These are phyloP conservation scores for Forbesichthys agassizii DNA, from an alignment of 2,113 vertebrate genomes.

Conservation along the genomic window DNA sequence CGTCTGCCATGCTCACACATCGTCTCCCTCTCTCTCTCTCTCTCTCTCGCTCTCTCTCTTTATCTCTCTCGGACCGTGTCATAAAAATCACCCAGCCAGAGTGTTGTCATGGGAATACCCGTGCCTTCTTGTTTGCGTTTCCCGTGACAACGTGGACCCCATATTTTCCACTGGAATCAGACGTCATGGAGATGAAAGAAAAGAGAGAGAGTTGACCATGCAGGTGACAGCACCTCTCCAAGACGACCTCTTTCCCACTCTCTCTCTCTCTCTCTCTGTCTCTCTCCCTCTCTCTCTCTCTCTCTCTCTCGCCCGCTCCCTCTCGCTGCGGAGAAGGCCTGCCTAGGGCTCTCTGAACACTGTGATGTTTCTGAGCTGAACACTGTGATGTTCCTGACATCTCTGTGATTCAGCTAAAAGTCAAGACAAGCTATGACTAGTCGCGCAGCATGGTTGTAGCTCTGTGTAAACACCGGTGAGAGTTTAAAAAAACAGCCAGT, in stretches of 20 bases:
- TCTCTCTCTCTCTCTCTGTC: constrained; percentile 13
- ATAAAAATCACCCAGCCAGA: constrained; percentile 71
- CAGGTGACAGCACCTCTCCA: constrained; percentile 66
- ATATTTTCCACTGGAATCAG: constrained; percentile 75
- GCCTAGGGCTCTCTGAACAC: constrained; percentile 28
- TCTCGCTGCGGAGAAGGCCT: constrained; percentile 34
- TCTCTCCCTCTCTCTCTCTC: constrained; percentile 2
- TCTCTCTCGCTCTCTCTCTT: too few species aligned
- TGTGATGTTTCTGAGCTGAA: constrained; percentile 43
- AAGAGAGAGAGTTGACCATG: constrained; percentile 54
- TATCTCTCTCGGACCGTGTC: constrained; percentile 23
- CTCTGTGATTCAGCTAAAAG: constrained; percentile 69
- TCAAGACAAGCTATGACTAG: constrained; percentile 71
- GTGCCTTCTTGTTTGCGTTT: constrained; percentile 71
- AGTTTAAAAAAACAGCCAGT: constrained; percentile 11
- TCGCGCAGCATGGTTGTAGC: constrained; percentile 52
- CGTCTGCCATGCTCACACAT: constrained; percentile 28
- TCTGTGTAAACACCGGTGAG: constrained; percentile 58
- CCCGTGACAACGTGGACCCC: constrained; percentile 67
- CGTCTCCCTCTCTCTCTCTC: too few species aligned
- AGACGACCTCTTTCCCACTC: constrained; percentile 56
- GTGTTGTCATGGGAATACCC: constrained; percentile 72
- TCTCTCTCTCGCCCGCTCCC: constrained; percentile 27
- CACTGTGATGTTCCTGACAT: constrained; percentile 52
- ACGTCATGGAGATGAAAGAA: constrained; percentile 69